Conservation (phyloP, 2,888 invertebrate genomes). For the Thereva unica region DNA sequence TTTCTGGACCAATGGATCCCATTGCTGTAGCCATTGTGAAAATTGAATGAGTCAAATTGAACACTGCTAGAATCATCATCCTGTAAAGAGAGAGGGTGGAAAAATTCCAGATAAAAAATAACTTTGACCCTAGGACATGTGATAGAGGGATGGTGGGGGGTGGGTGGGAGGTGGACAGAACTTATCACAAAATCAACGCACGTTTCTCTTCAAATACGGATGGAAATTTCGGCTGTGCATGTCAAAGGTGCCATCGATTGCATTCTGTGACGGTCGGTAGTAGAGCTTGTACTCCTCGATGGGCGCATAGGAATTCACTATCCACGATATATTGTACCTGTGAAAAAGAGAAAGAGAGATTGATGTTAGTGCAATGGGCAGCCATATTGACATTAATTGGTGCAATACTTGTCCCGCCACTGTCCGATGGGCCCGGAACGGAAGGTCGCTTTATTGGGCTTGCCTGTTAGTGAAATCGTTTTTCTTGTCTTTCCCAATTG, state of each 20-base stretch:
- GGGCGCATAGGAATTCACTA: constrained; percentile 63
- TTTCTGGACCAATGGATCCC: constrained; percentile 45
- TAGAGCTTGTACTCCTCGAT: constrained; percentile 64
- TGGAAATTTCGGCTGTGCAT: constrained; percentile 29
- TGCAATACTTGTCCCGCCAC: constrained; percentile 57
- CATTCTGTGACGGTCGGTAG: constrained; percentile 48
- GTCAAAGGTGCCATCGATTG: constrained; percentile 31
- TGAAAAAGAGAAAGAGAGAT: background rate
- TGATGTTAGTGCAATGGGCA: constrained; percentile 4
- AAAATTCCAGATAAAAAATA: background rate
- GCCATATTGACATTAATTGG: background rate
- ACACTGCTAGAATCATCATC: constrained; percentile 23
- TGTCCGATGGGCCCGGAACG: constrained; percentile 61
- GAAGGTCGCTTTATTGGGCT: constrained; percentile 63
- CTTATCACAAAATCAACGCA: constrained; percentile 12
- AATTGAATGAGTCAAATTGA: constrained; percentile 35
- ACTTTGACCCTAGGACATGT: background rate
- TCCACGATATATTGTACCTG: constrained; percentile 64
- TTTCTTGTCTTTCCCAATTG: constrained; percentile 63
- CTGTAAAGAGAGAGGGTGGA: constrained; percentile 1
- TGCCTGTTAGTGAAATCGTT: constrained; percentile 63
- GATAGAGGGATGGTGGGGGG: background rate
- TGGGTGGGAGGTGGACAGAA: background rate
- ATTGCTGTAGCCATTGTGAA: constrained; percentile 33
- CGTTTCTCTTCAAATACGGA: constrained; percentile 33